Conservation (phyloP, 2,113 vertebrate species). For the Cettia cetti region DNA sequence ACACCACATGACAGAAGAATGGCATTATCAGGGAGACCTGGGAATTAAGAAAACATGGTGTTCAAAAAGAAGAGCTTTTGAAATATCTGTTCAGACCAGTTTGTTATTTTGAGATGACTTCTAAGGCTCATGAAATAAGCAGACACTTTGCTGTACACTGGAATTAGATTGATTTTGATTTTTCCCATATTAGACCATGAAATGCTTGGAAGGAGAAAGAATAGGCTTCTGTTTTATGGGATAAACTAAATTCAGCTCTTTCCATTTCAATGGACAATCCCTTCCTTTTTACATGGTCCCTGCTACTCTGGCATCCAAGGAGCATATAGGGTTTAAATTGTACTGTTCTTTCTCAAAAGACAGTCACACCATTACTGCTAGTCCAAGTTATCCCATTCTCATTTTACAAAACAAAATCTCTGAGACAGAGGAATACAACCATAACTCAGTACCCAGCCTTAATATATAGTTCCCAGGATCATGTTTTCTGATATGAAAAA, state of each 20-base stretch:
- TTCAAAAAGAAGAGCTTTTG: neutral
- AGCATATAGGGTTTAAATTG: neutral
- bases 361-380: neutral
- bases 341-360: neutral
- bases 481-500: neutral
- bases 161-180: neutral
- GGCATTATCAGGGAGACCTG: neutral
- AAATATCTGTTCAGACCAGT: neutral
- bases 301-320: neutral
- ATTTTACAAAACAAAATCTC: neutral
- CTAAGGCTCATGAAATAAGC: neutral
- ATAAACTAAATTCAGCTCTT: neutral
- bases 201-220: neutral
- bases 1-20: accelerated
- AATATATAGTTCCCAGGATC: neutral
- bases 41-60: neutral
- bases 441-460: neutral
- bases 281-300: neutral
- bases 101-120: neutral
- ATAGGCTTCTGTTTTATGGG: neutral
- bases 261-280: neutral
- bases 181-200: neutral
- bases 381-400: neutral
- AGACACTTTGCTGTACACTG: neutral
- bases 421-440: neutral